A percentile compares a stretch with the other conserved stretches of the same genome.
Conservation (phyloP, 1,140 invertebrate species). For the Drosophila triauraria region DNA sequence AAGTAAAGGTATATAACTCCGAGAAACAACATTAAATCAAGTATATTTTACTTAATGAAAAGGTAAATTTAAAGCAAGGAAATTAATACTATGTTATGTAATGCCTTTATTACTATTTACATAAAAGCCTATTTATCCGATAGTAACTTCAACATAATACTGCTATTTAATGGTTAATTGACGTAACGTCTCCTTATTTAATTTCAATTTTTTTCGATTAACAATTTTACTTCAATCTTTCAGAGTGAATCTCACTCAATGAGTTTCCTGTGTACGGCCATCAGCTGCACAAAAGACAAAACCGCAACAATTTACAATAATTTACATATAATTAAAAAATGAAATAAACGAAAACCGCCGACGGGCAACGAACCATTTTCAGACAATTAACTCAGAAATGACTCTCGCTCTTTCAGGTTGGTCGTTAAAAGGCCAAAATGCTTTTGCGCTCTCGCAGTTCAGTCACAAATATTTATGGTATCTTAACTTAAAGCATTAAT, state of each 20-base stretch:
- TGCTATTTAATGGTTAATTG: not conserved
- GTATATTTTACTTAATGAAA: not conserved
- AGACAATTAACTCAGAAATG: conserved; percentile 72
- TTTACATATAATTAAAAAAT: conserved; percentile 71
- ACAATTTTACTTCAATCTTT: not conserved
- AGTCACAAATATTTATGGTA: conserved; percentile 14
- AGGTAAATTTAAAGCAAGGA: not conserved
- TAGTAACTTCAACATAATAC: too few relatives aligned
- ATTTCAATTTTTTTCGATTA: not conserved
- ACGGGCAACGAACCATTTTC: conserved; percentile 38
- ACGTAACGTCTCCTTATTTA: not conserved
- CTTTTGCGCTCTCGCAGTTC: not conserved
- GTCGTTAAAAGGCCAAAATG: conserved; percentile 20
- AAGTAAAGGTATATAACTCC: not conserved
- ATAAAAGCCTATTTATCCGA: too few relatives aligned
- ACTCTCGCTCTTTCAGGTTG: conserved; percentile 32
- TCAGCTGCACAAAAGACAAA: conserved; percentile 43
- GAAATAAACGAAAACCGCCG: conserved; percentile 28
- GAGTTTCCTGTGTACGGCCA: not conserved
- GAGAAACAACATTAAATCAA: not conserved
- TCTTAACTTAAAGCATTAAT: conserved; percentile 5
- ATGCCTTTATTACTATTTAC: not conserved
- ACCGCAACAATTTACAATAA: conserved; percentile 75
- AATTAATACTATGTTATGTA: not conserved
- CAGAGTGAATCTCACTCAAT: not conserved